Base-by-base conservation (phyloP, 2,113 vertebrate genomes). In the Ceuthmochares aereus region DNA sequence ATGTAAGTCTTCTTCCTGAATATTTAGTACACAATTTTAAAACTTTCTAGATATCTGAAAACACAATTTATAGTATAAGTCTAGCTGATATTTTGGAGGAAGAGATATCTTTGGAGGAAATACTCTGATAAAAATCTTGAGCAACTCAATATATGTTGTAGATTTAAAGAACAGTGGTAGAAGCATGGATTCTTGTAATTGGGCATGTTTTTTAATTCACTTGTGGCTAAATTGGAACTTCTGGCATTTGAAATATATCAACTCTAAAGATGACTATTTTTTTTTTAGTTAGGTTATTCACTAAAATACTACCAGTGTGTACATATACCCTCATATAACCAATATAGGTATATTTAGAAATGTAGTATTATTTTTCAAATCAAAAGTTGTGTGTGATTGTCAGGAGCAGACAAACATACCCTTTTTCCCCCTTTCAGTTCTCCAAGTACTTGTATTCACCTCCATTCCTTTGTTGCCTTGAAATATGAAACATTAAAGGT, bases 401-500 rank as follows among this genome's bases (percentile, higher is more conserved):
- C 69, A 49, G 16, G 43, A 92, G 43, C 62, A 70, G 78, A 34
- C 14, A 67, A 94, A 72, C 25, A 14, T 42, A 12, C 4, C 9
- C 16, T 49, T n/a, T 30, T 55, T 19, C 7, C 40, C 40, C 80
- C 40, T 82, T 91, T 90, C 73, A 87, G 29, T 87, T 54, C 49
- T 96, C 32, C 23, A 51, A 80, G 55, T 43, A 70, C 30, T 87
- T 56, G 15, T 70, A 59, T 87, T 79, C 52, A 66, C 73, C 10
- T 86, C 69, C 32, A 43, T 64, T 74, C 36, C 8, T 93, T 56
- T 90, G 42, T 85, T 96, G 81, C 49, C 74, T 86, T 55, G 54
- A 95, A 80, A 79, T 91, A 45, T 86, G 63, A 96, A 90, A 90
- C 93, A 96, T 96, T 97, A 97, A 96, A 90, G 81, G 92, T 78